A percentile compares a stretch with the other conserved stretches of the same genome.
Conservation (phyloP, 2,888 invertebrate genomes). For the Carcina quercana region DNA sequence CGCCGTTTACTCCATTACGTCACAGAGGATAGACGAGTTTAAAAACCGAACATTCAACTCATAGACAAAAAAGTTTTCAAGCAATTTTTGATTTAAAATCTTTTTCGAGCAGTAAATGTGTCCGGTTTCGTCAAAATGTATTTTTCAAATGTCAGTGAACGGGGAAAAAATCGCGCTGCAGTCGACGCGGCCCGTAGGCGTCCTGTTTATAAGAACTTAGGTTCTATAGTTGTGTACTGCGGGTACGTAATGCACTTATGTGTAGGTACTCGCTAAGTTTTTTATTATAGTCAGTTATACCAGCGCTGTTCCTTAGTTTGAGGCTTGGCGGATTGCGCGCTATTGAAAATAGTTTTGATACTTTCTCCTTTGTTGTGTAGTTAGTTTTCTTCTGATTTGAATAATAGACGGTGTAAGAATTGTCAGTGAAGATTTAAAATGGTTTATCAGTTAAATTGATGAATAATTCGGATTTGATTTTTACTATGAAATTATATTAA, state of each 20-base stretch:
- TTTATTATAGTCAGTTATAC: constrained; percentile 70
- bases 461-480: too few relatives aligned
- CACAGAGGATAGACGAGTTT: constrained; percentile 14
- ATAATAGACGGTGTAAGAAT: too few relatives aligned
- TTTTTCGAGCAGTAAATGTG: constrained; percentile 48
- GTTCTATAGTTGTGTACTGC: constrained; percentile 50
- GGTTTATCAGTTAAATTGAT: too few relatives aligned
- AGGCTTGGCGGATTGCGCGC: constrained; percentile 31
- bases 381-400: too few relatives aligned
- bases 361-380: constrained; percentile 34
- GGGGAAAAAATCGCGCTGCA: constrained; percentile 66
- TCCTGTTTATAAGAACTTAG: constrained; percentile 57
- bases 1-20: constrained; percentile 20
- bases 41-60: constrained; percentile 12
- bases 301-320: constrained; percentile 61
- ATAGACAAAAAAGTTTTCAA: constrained; percentile 2
- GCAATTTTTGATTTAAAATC: constrained; percentile 13
- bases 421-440: too few relatives aligned
- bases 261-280: constrained; percentile 67
- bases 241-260: constrained; percentile 70
- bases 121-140: constrained; percentile 70
- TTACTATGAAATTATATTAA: too few relatives aligned
- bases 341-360: constrained; percentile 43
- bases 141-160: constrained; percentile 66
- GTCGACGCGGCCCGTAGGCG: constrained; percentile 57